Evolutionary conservation across 2,113 vertebrate genomes (phyloP).

Genomic region (Syngnathoides biaculeatus): DNA sequence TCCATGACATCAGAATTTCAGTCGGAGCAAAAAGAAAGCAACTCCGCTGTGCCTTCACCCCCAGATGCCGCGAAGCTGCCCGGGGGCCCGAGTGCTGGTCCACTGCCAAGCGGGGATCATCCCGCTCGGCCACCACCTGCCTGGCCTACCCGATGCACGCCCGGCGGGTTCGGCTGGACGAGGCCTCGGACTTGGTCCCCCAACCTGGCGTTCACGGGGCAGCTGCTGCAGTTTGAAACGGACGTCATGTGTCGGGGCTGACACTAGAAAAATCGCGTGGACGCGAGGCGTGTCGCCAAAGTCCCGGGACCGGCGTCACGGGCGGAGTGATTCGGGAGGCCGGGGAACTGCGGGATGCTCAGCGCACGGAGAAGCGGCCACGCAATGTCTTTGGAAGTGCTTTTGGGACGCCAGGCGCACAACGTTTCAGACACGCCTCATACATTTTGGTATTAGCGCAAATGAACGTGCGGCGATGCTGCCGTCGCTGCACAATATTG

Average conservation of each 20-base stretch:
- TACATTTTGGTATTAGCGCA: neutral
- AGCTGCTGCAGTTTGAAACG: constrained; percentile 77
- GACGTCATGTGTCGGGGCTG: constrained; percentile 70
- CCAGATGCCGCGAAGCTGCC: constrained; percentile 73
- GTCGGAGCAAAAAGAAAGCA: constrained; percentile 11
- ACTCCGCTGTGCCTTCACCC: constrained; percentile 12
- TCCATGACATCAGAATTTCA: neutral
- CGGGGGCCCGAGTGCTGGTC: constrained; percentile 72
- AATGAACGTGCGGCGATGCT: neutral
- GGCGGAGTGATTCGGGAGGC: too few relatives aligned
- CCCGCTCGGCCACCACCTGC: constrained; percentile 78
- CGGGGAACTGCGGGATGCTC: too few relatives aligned
- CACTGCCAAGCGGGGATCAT: constrained; percentile 79
- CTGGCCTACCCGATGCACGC: constrained; percentile 77
- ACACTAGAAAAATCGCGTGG: neutral
- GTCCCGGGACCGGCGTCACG: too few relatives aligned
- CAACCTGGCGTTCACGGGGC: constrained; percentile 78
- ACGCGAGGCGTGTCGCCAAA: too few relatives aligned
- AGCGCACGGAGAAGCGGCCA: too few relatives aligned
- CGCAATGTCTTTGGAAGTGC: too few relatives aligned
- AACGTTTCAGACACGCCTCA: too few relatives aligned
- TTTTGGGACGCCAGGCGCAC: too few relatives aligned
- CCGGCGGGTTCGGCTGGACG: constrained; percentile 67
- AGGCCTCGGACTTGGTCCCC: constrained; percentile 79
- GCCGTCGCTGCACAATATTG: constrained; percentile 16